Conservation (phyloP, 2,113 vertebrate species). For the Capricornis sumatraensis region DNA sequence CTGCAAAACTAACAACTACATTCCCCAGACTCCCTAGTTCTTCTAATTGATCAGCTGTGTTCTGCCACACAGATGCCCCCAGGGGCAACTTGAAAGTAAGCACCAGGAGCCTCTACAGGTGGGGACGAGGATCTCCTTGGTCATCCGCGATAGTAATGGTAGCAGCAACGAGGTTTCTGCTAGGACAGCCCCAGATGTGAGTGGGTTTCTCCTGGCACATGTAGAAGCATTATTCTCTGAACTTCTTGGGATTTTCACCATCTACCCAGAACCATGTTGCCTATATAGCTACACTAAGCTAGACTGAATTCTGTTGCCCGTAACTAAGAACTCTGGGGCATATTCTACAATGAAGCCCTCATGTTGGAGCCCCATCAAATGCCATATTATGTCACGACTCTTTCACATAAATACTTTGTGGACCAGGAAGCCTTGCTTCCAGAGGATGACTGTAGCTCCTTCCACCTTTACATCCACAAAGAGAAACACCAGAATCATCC, state of each 20-base stretch:
- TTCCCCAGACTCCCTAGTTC: not conserved
- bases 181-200: not conserved
- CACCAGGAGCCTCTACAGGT: not conserved
- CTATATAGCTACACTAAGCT: not conserved
- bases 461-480: not conserved
- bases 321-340: not conserved
- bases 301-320: not conserved
- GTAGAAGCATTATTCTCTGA: not conserved
- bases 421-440: not conserved
- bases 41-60: accelerated
- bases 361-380: not conserved
- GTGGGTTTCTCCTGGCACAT: not conserved
- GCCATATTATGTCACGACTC: too few relatives aligned
- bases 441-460: not conserved
- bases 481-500: not conserved
- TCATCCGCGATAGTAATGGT: too few relatives aligned
- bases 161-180: not conserved
- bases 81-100: too few relatives aligned
- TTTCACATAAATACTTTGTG: not conserved
- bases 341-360: accelerated
- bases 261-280: not conserved
- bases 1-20: not conserved
- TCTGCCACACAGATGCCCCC: not conserved
- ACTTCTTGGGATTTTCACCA: not conserved
- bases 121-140: too few relatives aligned